Evolutionary conservation across 2,113 vertebrate species (phyloP).

Genomic region (Pipra filicauda): DNA sequence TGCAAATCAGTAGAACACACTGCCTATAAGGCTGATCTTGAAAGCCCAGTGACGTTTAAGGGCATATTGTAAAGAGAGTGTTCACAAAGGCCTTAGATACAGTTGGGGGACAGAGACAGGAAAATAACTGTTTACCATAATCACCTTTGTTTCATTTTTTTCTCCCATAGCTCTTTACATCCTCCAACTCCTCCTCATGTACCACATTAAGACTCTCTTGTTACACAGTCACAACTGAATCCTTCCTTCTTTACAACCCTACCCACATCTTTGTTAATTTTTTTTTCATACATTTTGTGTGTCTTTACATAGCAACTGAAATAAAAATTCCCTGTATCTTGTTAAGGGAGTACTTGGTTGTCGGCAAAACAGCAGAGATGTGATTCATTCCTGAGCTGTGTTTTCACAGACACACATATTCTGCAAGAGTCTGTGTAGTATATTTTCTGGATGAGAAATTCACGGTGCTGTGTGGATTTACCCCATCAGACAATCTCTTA

Average conservation of each 20-base stretch:
- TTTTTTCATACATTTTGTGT: background rate
- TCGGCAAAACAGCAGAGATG: background rate
- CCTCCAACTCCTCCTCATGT: background rate
- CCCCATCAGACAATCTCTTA: background rate
- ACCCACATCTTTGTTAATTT: background rate
- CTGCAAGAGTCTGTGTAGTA: background rate
- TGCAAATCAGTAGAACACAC: background rate
- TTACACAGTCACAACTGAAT: background rate
- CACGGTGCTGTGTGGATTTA: background rate
- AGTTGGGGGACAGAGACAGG: conserved; percentile 22
- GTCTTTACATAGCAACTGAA: conserved; percentile 32
- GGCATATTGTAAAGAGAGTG: conserved; percentile 37
- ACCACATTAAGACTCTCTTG: background rate
- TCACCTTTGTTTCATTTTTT: conserved; percentile 49
- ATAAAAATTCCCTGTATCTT: conserved; percentile 12
- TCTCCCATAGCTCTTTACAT: conserved; percentile 29
- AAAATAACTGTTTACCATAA: conserved; percentile 16
- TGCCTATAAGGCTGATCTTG: background rate
- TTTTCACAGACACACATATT: background rate
- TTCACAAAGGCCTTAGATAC: background rate
- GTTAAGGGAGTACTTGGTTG: conserved; percentile 11
- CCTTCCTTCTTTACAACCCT: conserved; percentile 8
- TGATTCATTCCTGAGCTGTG: background rate
- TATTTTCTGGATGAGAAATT: background rate
- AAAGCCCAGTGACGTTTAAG: conserved; percentile 43